phyloP scores from a whole-genome alignment of 2,888 invertebrate species.

The Caenorhabditis auriculariae region DNA sequence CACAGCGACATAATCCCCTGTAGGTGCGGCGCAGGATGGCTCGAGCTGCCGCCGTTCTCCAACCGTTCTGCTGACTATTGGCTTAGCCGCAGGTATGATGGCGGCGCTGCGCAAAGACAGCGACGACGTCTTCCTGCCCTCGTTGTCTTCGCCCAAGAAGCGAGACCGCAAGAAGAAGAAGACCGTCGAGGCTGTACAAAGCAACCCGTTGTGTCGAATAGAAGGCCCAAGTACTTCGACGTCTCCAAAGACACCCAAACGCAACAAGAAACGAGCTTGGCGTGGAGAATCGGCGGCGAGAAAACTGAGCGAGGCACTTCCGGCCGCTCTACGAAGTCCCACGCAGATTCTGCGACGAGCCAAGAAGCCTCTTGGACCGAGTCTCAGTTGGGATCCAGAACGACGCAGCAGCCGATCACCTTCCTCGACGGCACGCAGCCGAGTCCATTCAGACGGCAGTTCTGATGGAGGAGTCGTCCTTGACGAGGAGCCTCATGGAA shows the following conservation, averaged over 20 bases:
- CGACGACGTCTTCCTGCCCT: conserved; percentile 17
- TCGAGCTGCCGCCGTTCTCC: too few relatives aligned
- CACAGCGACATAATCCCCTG: too few relatives aligned
- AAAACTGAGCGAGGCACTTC: conserved; percentile 38
- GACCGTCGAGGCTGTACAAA: conserved; percentile 22
- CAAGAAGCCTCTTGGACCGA: conserved; percentile 55
- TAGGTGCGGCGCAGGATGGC: too few relatives aligned
- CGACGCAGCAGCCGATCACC: conserved; percentile 36
- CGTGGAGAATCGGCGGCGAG: conserved; percentile 30
- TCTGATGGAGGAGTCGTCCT: conserved; percentile 18
- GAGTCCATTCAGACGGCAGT: conserved; percentile 41
- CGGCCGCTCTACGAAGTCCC: conserved; percentile 43
- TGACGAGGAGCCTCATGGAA: conserved; percentile 22
- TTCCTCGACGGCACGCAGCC: conserved; percentile 18
- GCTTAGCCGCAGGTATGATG: conserved; percentile 9
- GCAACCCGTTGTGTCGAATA: conserved; percentile 27
- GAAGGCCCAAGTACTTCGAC: conserved; percentile 20
- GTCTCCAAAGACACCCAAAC: conserved; percentile 11
- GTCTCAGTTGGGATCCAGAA: conserved; percentile 59
- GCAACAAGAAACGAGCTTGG: conserved; percentile 28
- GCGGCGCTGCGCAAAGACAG: conserved; percentile 31
- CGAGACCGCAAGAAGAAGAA: conserved; percentile 33
- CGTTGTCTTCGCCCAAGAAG: conserved; percentile 14
- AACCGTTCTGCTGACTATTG: not conserved
- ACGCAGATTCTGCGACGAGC: conserved; percentile 35